Base-by-base conservation (phyloP, 2,888 invertebrate genomes). In the Mechanitis messenoides region DNA sequence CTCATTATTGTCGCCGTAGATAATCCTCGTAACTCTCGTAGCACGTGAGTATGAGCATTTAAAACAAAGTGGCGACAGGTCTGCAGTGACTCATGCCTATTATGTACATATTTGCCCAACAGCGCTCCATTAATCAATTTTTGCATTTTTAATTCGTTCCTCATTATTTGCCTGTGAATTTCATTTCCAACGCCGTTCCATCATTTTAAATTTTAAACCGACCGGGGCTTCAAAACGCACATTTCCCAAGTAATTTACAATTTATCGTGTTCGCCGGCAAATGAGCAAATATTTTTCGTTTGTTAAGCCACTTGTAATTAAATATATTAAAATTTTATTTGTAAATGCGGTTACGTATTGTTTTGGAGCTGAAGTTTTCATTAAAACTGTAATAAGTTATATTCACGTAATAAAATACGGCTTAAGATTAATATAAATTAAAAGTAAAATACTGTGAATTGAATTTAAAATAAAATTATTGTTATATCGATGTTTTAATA, bases 101-200 rank as follows among this genome's bases (percentile, higher is more conserved):
- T 81, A 78, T 77, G 81, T 75, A 84, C 83, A 88, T 83, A 87
- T 88, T 87, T 85, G 80, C 77, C 62, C 77, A 74, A 74, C 81
- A 78, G 74, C 84, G 82, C 82, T 72, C 81, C 86, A 88, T 90
- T 88, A 89, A 89, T 90, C 86, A 88, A 87, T 87, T 88, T 88
- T 84, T 89, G 89, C 85, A 90, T 88, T 88, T 88, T 88, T 89
- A 88, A 90, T 89, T 82, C 79, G 71, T 74, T 81, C 77, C 87
- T 88, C 87, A 88, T 89, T 89, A 89, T 87, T 88, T 85, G 85
- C 78, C 81, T 67, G 84, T 78, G 82, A 85, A 87, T 83, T 87
- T 83, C 81, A 81, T 82, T 84, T 79, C 75, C 80, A 81, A 77
- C 79, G 85, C 81, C 83, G 84, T 78, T 79, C 73, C 75, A 78